phyloP scores from a whole-genome alignment of 1,140 invertebrate genomes.

The Aphidius gifuensis region DNA sequence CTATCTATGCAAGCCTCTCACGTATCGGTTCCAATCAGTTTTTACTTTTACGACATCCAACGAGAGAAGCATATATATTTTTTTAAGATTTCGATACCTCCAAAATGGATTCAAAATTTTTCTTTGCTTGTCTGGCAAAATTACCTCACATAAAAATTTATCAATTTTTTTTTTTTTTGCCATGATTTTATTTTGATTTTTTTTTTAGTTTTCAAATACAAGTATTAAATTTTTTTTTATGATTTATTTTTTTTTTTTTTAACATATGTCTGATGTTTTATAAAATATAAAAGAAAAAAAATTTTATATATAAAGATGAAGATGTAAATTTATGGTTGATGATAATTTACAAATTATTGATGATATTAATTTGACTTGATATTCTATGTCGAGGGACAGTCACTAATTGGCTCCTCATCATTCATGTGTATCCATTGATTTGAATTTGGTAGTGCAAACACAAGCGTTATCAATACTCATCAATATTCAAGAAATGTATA shows the following conservation, averaged over 20 bases:
- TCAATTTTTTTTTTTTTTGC: no score
- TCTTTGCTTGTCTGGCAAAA: conserved; percentile 1
- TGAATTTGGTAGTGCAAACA: neutral
- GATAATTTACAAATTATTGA: neutral
- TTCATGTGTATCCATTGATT: neutral
- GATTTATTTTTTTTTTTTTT: no score
- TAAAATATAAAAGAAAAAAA: neutral
- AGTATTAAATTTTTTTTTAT: no score
- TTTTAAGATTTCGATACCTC: conserved; percentile 31
- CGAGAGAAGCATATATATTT: conserved; percentile 29
- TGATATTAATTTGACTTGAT: neutral
- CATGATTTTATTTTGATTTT: no score
- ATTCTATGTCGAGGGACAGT: neutral
- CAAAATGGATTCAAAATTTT: neutral
- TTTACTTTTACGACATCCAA: conserved; percentile 33
- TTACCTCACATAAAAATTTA: neutral
- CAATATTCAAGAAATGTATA: no score
- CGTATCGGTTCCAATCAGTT: conserved; percentile 41
- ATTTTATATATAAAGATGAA: neutral
- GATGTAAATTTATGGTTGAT: neutral
- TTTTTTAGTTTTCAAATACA: no score
- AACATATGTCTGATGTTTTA: neutral
- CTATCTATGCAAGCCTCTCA: conserved; percentile 29
- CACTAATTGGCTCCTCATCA: conserved; percentile 4
- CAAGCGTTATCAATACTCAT: neutral